Evolutionary conservation across 2,113 vertebrate genomes (phyloP), one percentile per base, ranked within the genome.

Genomic region (Odocoileus virginianus): DNA sequence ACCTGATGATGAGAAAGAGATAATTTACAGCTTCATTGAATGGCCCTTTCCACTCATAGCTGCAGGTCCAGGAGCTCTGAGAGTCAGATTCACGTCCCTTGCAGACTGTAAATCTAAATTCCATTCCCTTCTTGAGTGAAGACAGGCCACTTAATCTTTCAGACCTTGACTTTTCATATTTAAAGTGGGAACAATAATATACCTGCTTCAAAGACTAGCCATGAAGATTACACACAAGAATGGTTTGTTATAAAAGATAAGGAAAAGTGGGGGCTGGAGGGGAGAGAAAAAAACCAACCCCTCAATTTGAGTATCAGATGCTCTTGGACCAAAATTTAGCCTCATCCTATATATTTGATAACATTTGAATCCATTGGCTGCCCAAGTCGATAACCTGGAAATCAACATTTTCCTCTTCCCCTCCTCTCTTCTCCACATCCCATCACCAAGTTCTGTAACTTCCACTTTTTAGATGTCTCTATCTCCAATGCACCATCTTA

Each of bases 231-330:
- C 25, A 61, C 30, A 15, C 1, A 4, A 47, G 10, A 19, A 43
- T 60, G 11, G 1, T 52, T 74, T 84, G 78, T 84, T 30, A 36
- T n/a, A 55, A 79, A 82, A 74, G 45, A 61, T 47, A 58, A 58
- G 50, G 5, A 45, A 71, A 57, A 33, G 15, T 5, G 11, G 27
- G 45, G 33, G 36, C 30, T 60, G 47, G 40, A 33, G 14, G 61
- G 3, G 28, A 6, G 33, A 78, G 58, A 52, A 58, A 33, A 45
- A 45, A 30, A 14, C 1, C 43, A 57, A 2, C 0, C 13, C 36
- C 17, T 0, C 21, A 8, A 8, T 54, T 7, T 12, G 40, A 55
- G 28, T 5, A 28, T 17, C 10, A 14, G 17, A 5, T 3, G 19
- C n/a, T 57, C 16, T 84, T 50, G 2, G n/a, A 30, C n/a, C 55